Conservation (phyloP, 2,113 vertebrate species). For the Aphyosemion australe region DNA sequence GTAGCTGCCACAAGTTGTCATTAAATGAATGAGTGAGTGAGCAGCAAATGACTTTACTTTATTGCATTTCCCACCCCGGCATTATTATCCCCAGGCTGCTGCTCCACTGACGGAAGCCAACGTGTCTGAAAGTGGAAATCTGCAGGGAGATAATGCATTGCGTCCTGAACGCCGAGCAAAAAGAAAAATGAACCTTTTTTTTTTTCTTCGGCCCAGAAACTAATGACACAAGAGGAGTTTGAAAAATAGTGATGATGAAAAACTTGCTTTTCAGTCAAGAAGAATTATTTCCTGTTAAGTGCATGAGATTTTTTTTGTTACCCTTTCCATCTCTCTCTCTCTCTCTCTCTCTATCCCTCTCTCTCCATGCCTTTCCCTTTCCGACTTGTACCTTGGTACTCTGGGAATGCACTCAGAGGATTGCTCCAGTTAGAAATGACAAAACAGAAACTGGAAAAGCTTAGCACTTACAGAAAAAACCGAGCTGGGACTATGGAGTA, state of each 20-base stretch:
- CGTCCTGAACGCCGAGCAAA: slow-evolving; percentile 32
- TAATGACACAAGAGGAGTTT: slow-evolving; percentile 61
- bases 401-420: slow-evolving; percentile 56
- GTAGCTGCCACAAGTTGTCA: slow-evolving; percentile 7
- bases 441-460: slow-evolving; percentile 65
- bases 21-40: slow-evolving; percentile 20
- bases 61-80: slow-evolving; percentile 27
- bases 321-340: too few relatives aligned
- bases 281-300: slow-evolving; percentile 61
- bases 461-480: slow-evolving; percentile 63
- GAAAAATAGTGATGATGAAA: slow-evolving; percentile 62
- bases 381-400: slow-evolving; percentile 48
- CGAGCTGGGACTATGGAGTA: slow-evolving; percentile 15
- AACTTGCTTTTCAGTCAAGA: slow-evolving; percentile 55
- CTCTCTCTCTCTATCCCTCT: slow-evolving; percentile 1
- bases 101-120: slow-evolving; percentile 32
- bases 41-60: slow-evolving; percentile 35
- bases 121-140: slow-evolving; percentile 59
- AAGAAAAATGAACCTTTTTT: slow-evolving; percentile 55
- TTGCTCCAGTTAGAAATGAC: slow-evolving; percentile 68
- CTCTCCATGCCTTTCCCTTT: slow-evolving; percentile 16
- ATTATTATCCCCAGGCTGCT: slow-evolving; percentile 49
- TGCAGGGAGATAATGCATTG: slow-evolving; percentile 46
- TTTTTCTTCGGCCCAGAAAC: slow-evolving; percentile 22
- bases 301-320: slow-evolving; percentile 13